Conservation (phyloP, 1,140 invertebrate species). For the Drosophila fuyamai region DNA sequence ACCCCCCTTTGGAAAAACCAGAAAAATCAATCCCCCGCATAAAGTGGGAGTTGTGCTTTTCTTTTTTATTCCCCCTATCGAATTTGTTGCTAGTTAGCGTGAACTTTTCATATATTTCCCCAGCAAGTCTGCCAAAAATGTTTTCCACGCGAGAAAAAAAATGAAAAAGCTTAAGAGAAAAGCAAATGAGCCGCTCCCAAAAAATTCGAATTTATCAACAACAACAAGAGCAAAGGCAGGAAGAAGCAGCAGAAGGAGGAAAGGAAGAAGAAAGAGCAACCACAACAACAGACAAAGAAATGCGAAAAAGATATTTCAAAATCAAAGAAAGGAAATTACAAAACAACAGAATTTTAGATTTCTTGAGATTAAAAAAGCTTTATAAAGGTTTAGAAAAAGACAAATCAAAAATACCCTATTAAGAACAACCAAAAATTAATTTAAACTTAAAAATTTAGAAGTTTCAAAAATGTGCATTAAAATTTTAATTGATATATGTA, state of each 20-base stretch:
- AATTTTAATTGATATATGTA: too few species aligned
- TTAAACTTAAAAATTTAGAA: too few species aligned
- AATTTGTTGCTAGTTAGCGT: constrained; percentile 43
- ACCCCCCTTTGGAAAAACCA: constrained; percentile 37
- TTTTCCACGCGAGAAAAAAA: constrained; percentile 33
- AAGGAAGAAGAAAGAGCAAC: constrained; percentile 48
- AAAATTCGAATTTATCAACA: constrained; percentile 63
- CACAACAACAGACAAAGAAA: constrained; percentile 62
- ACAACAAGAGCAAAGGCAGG: constrained; percentile 35
- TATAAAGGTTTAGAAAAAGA: too few species aligned
- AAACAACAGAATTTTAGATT: too few species aligned
- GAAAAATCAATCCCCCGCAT: constrained; percentile 66
- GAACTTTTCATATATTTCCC: constrained; percentile 31
- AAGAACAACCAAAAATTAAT: too few species aligned
- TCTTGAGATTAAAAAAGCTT: too few species aligned
- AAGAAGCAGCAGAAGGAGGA: constrained; percentile 17
- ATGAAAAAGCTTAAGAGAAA: constrained; percentile 48
- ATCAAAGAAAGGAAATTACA: background rate
- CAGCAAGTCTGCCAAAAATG: constrained; percentile 32
- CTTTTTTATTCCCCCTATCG: background rate
- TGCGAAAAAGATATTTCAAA: constrained; percentile 17
- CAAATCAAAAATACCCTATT: too few species aligned
- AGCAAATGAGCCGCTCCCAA: constrained; percentile 62
- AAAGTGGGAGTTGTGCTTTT: constrained; percentile 41
- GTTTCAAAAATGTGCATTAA: too few species aligned